Evolutionary conservation across 2,113 vertebrate genomes (phyloP), one percentile per base, ranked within the genome.

Genomic region (Nasalis larvatus): DNA sequence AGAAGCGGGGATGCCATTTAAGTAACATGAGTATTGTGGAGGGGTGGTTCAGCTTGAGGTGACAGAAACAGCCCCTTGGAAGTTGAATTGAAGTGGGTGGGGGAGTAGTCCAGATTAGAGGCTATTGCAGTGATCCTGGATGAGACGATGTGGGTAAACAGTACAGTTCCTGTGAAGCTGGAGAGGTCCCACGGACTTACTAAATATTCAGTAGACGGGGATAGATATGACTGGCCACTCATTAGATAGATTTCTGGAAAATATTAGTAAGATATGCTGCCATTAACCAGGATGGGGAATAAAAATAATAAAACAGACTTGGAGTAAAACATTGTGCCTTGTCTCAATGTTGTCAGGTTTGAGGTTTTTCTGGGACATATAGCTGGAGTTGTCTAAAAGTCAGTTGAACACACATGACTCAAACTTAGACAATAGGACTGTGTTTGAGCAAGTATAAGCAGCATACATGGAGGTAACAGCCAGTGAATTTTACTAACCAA

Each of bases 131-230:
- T 25, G 45, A 11, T 60, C 17, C 40, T 58, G 13, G 25, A 45
- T 56, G 23, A 69, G 27, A 18, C 30, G 35, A 21, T 18, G 18
- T 30, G 37, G 4, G 3, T 11, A 66, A 35, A 17, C 32, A 49
- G 16, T 17, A 0, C 0, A 7, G 25, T 32, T 56, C 42, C 30
- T 21, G 8, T 25, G 17, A 35, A 80, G 16, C 2, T 60, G 20
- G n/a, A 83, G 56, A 35, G 4, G 4, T 32, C 86, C 17, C 17
- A 8, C 0, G 47, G 20, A 49, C 11, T 40, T 23, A 56, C 73
- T 17, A 8, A 32, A 1, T n/a, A 25, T 6, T 58, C 63, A 40
- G 0, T 17, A 35, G 3, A 18, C 8, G 16, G 37, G 27, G 18
- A 3, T 5, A 14, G 45, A 56, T 1, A 6, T 52, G 40, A n/a